Evolutionary conservation across 2,113 vertebrate species (phyloP), one percentile per base, ranked within the genome.

Genomic region (Erythrocebus patas): DNA sequence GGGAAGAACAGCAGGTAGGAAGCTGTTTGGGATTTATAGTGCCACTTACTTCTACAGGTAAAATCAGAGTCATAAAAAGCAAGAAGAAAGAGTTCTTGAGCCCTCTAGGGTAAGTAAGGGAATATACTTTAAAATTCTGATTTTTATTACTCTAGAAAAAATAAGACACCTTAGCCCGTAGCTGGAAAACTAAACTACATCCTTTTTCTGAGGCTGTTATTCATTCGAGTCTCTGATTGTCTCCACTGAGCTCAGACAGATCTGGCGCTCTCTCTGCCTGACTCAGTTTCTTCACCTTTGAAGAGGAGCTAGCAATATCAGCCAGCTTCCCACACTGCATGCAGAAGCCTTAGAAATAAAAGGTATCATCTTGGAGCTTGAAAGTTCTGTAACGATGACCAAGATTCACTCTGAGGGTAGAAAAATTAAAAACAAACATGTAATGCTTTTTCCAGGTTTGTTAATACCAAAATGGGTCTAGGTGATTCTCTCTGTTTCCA

Each of bases 11-110:
- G 83, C 82, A 97, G 96, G 52, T 86, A 79, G 59, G 90, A 93
- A 97, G 98, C 75, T 70, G 20, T 97, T 92, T 17, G 0, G 61
- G 81, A 97, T 96, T 98, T 98, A 91, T 64, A 66, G 59, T 12
- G 27, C 64, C 90, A 96, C 90, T 93, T 91, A 95, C 50, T 96
- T 96, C 79, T 82, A 57, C 4, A 52, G 95, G 52, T 79, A 91
- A 97, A 97, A 57, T 76, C 86, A 93, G 89, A 76, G 20, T 64
- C 92, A 76, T 64, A 97, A 96, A 87, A 98, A 68, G 61, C 81
- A 89, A 79, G 76, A 83, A 88, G 91, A 97, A 97, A 98, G 64
- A 90, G 76, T 94, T 78, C 90, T 82, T 45, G 20, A 96, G 57
- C 57, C 84, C 96, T 89, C 81, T 30, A 38, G 91, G 95, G 73